Evolutionary conservation across 2,888 invertebrate species (phyloP), one percentile per base, ranked within the genome.

Genomic region (Drosophila pseudotalamancana): DNA sequence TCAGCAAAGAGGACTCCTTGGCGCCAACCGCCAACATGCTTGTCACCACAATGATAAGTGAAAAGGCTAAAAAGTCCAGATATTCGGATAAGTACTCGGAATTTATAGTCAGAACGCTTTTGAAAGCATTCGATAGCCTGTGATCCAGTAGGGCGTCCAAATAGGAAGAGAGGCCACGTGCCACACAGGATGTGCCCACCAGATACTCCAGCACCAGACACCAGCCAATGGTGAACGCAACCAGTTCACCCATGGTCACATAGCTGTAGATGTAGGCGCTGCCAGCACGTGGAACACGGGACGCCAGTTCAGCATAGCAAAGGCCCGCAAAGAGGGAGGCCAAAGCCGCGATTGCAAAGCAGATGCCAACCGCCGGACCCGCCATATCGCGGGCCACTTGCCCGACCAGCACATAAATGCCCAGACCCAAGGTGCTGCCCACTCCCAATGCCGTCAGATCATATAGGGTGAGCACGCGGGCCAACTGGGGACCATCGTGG

Each of bases 161-260:
- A 21, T 51, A 51, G 4, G 9, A 2, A 2, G 42, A 6, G 1
- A 51, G 12, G 3, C 29, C n/a, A 6, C 32, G 31, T 23, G 51
- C 42, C 42, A 23, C 51, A 1, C 31, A 18, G 6, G 51, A 18
- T 34, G 27, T 18, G 16, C n/a, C 21, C n/a, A 16, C 9, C n/a
- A 32, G 3, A 32, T 51, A 40, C 42, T 23, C 23, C 9, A 51
- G 16, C 9, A 51, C 4, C 42, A 51, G 23, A 9, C 21, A 19
- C 51, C 51, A 51, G 31, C 51, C 51, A 12, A 42, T 21, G 16
- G 16, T 51, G n/a, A 42, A 51, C n/a, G 32, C 51, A n/a, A 51
- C 23, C 6, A 51, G 18, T 23, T 51, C 51, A 6, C 42, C 42
- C 51, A 51, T 51, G 1, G 23, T 23, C 23, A 42, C 32, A 32